A percentile compares a stretch with the other conserved stretches of the same genome.
phyloP scores from a whole-genome alignment of 2,113 vertebrate genomes.

The Tiliqua scincoides region DNA sequence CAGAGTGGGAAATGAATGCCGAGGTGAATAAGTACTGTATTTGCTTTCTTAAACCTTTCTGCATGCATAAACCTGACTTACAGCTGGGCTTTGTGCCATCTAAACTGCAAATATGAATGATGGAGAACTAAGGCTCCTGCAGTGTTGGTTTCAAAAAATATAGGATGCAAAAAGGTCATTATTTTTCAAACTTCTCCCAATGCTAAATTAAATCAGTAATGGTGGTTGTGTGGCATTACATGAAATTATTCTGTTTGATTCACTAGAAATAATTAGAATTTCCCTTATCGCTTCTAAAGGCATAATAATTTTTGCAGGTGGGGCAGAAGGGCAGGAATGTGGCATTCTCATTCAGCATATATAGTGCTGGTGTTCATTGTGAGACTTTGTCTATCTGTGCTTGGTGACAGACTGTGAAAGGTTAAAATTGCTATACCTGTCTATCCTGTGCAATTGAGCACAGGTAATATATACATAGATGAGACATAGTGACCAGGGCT shows the following conservation, averaged over 20 bases:
- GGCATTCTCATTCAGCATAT: background rate
- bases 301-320: background rate
- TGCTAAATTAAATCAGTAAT: background rate
- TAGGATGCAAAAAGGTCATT: background rate
- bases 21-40: conserved; percentile 73
- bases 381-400: background rate
- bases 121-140: background rate
- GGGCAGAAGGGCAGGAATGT: background rate
- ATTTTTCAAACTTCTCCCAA: background rate
- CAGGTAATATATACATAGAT: background rate
- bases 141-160: background rate
- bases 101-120: background rate
- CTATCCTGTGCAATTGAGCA: background rate
- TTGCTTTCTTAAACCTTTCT: background rate
- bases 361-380: background rate
- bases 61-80: background rate
- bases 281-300: background rate
- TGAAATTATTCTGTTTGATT: background rate
- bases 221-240: background rate
- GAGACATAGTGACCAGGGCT: background rate
- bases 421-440: background rate
- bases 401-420: background rate
- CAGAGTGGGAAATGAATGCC: conserved; percentile 84
- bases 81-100: background rate
- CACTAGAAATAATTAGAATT: background rate